Evolutionary conservation across 2,888 invertebrate species (phyloP).

Genomic region (Pandemis heparana): DNA sequence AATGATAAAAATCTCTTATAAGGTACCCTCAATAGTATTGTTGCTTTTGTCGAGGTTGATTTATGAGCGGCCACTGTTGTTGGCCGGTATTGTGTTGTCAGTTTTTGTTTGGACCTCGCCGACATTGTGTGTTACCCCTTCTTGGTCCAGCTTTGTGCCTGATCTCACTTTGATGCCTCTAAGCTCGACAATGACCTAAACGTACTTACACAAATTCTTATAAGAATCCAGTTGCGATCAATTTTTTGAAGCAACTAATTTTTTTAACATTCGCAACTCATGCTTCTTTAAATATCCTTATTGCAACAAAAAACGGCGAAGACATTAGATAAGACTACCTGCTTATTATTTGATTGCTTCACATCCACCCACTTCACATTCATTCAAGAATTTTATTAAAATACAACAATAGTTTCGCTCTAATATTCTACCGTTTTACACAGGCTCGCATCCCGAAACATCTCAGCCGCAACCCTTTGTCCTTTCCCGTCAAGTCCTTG

Average conservation of each 20-base stretch:
- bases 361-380: slow-evolving; percentile 17
- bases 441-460: slow-evolving; percentile 51
- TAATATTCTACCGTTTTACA: slow-evolving; percentile 33
- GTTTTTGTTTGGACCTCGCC: slow-evolving; percentile 83
- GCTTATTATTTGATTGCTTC: not conserved
- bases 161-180: slow-evolving; percentile 83
- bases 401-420: slow-evolving; percentile 29
- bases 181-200: slow-evolving; percentile 72
- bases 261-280: not conserved
- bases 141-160: slow-evolving; percentile 80
- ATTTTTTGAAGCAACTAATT: not conserved
- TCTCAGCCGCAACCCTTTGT: slow-evolving; percentile 72
- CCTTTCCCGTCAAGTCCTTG: slow-evolving; percentile 79
- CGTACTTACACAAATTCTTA: slow-evolving; percentile 55
- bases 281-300: not conserved
- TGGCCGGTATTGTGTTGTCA: slow-evolving; percentile 83
- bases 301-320: not conserved
- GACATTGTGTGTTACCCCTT: slow-evolving; percentile 84
- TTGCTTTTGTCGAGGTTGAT: slow-evolving; percentile 85
- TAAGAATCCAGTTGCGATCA: slow-evolving; percentile 20
- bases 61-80: slow-evolving; percentile 85
- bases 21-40: slow-evolving; percentile 86
- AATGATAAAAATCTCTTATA: slow-evolving; percentile 85
- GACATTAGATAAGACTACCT: not conserved
- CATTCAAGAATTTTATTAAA: slow-evolving; percentile 9